A percentile compares a stretch with the other conserved stretches of the same genome.
Evolutionary conservation across 2,888 invertebrate species (phyloP).

Genomic region (Hemaris fuciformis): DNA sequence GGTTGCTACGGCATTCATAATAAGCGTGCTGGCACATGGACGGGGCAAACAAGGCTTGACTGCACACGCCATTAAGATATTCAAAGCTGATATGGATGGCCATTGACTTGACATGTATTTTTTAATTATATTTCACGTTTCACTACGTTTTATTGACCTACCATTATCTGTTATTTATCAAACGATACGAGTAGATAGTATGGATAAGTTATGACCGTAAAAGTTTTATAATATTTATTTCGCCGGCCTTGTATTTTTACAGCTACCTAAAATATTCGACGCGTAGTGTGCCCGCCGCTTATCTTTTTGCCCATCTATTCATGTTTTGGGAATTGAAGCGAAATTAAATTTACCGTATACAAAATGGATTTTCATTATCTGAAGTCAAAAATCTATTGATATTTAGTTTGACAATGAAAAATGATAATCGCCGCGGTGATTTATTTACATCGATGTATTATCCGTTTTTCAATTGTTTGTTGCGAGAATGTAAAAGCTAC

Average conservation of each 20-base stretch:
- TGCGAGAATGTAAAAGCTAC: constrained; percentile 1
- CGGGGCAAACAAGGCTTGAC: constrained; percentile 62
- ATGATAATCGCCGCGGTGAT: neutral
- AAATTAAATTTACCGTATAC: constrained; percentile 8
- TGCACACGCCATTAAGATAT: constrained; percentile 70
- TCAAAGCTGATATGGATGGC: constrained; percentile 50
- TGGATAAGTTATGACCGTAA: neutral
- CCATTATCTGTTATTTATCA: neutral
- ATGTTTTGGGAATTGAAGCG: constrained; percentile 1
- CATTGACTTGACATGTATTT: constrained; percentile 51
- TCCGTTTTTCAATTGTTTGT: neutral
- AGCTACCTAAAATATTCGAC: constrained; percentile 1
- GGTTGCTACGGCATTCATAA: constrained; percentile 46
- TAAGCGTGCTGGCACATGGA: constrained; percentile 48
- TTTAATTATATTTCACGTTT: constrained; percentile 29
- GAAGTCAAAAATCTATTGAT: constrained; percentile 3
- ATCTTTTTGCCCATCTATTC: constrained; percentile 13
- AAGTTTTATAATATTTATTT: constrained; percentile 7
- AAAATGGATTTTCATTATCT: constrained; percentile 11
- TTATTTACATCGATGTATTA: neutral
- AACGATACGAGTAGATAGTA: neutral
- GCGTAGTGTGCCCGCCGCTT: neutral
- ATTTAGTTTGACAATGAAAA: constrained; percentile 9
- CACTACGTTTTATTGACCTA: neutral
- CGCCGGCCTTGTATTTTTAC: constrained; percentile 12